Base-by-base conservation (phyloP, 2,113 vertebrate species). In the Eonycteris spelaea region DNA sequence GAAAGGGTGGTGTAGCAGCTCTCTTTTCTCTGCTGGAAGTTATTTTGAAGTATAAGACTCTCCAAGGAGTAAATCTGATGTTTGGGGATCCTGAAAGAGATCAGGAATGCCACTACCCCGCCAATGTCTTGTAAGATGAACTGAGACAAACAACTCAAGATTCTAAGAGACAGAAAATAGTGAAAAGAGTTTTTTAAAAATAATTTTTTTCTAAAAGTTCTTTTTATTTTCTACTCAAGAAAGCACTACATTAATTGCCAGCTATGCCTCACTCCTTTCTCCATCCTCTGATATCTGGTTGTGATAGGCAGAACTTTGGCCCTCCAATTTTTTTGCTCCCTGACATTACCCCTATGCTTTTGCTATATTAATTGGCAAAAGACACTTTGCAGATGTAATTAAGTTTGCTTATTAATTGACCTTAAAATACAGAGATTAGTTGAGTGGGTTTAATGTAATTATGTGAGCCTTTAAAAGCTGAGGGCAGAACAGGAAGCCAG, bases 341-440 rank as follows among this genome's bases (percentile, higher is more conserved):
- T 67, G 3, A 26, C 86, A 74, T 63, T 71, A 71, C 40, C 83
- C 38, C 74, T 35, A 43, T 90, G 92, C 28, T 90, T 89, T 65
- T 92, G 59, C 45, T 88, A 15, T 71, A 53, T 83, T 87, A 95
- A 90, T 90, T 53, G 68, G 57, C 43, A 77, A 96, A 90, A 65
- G 30, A 86, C 84, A 70, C 53, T 93, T 91, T 67, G 71, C 30
- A 73, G 45, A 80, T 85, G 40, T 92, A 95, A 96, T 90, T 93
- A 89, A 97, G 73, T 40, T 93, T 91, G 91, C 59, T 88, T 80
- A 92, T 94, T 85, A 92, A 84, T 65, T 94, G n/a, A 87, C 70
- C 48, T 80, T 94, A 74, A 94, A 95, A 95, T 74, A 89, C 51
- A 30, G 77, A 84, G 59, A 92, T 87, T 94, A 57, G 93, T 35